Evolutionary conservation across 2,888 invertebrate species (phyloP).

Genomic region (Dicranocentrus wangi): DNA sequence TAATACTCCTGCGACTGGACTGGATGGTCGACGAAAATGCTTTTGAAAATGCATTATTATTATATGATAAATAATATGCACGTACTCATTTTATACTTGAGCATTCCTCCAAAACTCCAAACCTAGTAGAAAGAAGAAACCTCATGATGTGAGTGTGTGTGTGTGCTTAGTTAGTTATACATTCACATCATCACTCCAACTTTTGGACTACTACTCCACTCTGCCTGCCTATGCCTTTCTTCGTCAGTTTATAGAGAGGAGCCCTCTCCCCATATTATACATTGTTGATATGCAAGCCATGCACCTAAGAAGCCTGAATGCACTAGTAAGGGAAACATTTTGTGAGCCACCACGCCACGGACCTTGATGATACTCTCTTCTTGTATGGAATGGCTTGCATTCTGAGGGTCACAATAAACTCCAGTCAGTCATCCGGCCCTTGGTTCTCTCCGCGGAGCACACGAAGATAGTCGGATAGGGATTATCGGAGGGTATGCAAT

Average conservation of each 20-base stretch:
- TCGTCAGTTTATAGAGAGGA: too few species aligned
- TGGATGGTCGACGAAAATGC: constrained; percentile 38
- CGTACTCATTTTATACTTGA: constrained; percentile 48
- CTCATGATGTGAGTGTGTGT: too few species aligned
- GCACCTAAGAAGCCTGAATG: background rate
- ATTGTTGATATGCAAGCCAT: constrained; percentile 11
- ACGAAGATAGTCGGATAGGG: too few species aligned
- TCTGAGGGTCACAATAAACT: constrained; percentile 58
- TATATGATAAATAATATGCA: constrained; percentile 38
- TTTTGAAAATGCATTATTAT: constrained; percentile 42
- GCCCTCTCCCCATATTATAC: constrained; percentile 8
- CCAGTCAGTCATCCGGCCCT: constrained; percentile 65
- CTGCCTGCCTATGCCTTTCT: too few species aligned
- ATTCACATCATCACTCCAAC: constrained; percentile 39
- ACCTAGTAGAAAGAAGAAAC: too few species aligned
- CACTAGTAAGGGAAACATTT: background rate
- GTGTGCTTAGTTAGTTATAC: too few species aligned
- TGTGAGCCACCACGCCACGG: too few species aligned
- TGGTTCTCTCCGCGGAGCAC: too few species aligned
- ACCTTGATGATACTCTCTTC: constrained; percentile 13
- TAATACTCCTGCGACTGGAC: too few species aligned
- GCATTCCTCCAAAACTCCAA: too few species aligned
- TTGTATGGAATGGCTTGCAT: background rate
- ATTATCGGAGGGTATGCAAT: too few species aligned
- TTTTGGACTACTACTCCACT: background rate